phyloP scores from a whole-genome alignment of 2,113 vertebrate genomes.

The Platysteira castanea region DNA sequence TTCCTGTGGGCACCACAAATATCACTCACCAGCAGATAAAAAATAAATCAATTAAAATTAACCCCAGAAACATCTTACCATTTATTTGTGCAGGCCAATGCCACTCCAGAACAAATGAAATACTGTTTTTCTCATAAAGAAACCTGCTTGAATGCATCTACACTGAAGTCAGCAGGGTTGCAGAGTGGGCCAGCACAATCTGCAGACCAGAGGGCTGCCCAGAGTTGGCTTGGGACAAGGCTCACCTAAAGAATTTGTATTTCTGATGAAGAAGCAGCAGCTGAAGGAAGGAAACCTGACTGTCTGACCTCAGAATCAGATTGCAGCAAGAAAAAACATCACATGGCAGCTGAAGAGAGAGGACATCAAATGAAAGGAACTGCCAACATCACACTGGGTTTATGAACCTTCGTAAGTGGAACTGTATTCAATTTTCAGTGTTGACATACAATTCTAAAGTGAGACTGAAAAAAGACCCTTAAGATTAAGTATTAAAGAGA shows the following conservation, averaged over 20 bases:
- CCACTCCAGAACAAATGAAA: not conserved
- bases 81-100: not conserved
- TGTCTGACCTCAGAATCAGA: not conserved
- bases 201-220: not conserved
- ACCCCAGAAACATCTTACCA: not conserved
- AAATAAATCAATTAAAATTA: not conserved
- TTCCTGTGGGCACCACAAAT: not conserved
- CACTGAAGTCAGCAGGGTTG: not conserved
- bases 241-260: not conserved
- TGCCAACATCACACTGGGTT: rapidly evolving
- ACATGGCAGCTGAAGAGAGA: not conserved
- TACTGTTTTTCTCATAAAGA: not conserved
- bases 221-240: not conserved
- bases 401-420: not conserved
- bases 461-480: not conserved
- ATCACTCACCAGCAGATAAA: not conserved
- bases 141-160: not conserved
- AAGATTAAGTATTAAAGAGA: not conserved
- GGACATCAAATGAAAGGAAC: not conserved
- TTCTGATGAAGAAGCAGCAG: not conserved
- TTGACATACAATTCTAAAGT: not conserved
- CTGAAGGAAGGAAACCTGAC: not conserved
- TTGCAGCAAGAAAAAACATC: not conserved
- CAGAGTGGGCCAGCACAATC: not conserved
- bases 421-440: not conserved